Base-by-base conservation (phyloP, 2,797 vertebrate species). In the Gastrophryne carolinensis region DNA sequence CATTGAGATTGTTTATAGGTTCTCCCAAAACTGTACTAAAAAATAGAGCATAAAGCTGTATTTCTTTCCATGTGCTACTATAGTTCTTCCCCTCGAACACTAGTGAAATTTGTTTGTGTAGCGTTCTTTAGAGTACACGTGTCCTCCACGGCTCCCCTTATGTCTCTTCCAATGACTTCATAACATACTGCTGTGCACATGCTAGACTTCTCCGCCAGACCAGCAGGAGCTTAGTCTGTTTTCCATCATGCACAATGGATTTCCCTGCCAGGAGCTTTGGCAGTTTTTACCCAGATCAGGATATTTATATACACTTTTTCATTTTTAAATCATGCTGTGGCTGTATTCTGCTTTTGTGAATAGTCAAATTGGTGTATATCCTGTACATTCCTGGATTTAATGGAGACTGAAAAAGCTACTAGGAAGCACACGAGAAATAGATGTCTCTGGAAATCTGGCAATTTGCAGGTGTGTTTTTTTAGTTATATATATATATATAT, bases 181-280 rank as follows among this genome's bases (percentile, higher is more conserved):
- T 61, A 15, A 72, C 57, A 29, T 15, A 52, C 21, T 72, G 19
- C 39, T 29, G 4, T 72, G 69, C 56, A 35, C 9, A 50, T 68
- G 49, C 50, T 13, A 2, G 52, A 12, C 2, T 39, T 72, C 32
- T 15, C 23, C 13, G 57, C 69, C 69, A 72, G 57, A 39, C 26
- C 44, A 53, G 32, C 69, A 72, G 44, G 47, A n/a, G 57, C 57
- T 52, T 10, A 72, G 69, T 62, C 69, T 72, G 69, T 13, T 62
- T 72, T 24, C 69, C 44, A 62, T 72, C 2, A 21, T 50, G 54
- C 29, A 29, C 39, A 5, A 12, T 62, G 44, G 19, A 39, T 17
- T 50, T 62, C 50, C 10, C 41, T 72, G 19, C 41, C 41, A 72
- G 44, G 47, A 8, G 23, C 57, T 35, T 24, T 34, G 41, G 27